These are phyloP conservation scores for Aleiodes leptofemur DNA, from an alignment of 2,888 invertebrate species.

Conservation along the genomic window DNA sequence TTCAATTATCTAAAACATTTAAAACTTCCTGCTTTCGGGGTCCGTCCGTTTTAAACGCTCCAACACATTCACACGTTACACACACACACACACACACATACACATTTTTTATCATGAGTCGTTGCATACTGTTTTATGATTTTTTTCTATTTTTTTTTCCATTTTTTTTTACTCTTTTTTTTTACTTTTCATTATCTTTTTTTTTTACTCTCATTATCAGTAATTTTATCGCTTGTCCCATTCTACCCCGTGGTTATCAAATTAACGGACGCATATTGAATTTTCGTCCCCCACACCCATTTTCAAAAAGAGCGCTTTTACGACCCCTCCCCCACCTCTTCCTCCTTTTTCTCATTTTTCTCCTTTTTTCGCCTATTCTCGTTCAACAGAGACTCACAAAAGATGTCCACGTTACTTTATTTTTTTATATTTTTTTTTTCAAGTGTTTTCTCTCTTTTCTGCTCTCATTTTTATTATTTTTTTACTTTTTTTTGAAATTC, in stretches of 20 bases:
- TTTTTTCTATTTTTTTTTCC: background rate
- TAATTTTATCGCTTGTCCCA: conserved; percentile 13
- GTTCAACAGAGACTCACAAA: conserved; percentile 25
- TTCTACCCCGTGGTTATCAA: conserved; percentile 3
- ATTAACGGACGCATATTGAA: conserved; percentile 19
- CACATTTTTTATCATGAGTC: conserved; percentile 50
- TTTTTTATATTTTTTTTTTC: conserved; percentile 40
- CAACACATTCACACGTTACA: conserved; percentile 43
- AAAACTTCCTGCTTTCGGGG: conserved; percentile 69
- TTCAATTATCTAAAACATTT: conserved; percentile 73
- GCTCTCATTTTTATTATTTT: conserved; percentile 46
- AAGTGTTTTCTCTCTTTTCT: conserved; percentile 46
- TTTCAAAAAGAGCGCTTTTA: conserved; percentile 5
- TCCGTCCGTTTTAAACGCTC: conserved; percentile 57
- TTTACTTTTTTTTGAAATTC: conserved; percentile 43
- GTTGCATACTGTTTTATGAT: conserved; percentile 48
- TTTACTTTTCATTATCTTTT: conserved; percentile 42
- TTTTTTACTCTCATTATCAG: conserved; percentile 17
- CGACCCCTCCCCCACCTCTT: conserved; percentile 10
- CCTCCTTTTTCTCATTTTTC: too few relatives aligned
- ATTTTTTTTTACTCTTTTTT: conserved; percentile 35
- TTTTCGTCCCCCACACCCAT: conserved; percentile 7
- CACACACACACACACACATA: conserved; percentile 53
- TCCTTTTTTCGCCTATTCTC: background rate
- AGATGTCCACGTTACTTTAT: conserved; percentile 31